Evolutionary conservation across 2,888 invertebrate species (phyloP).

Genomic region (Anorthoa munda): DNA sequence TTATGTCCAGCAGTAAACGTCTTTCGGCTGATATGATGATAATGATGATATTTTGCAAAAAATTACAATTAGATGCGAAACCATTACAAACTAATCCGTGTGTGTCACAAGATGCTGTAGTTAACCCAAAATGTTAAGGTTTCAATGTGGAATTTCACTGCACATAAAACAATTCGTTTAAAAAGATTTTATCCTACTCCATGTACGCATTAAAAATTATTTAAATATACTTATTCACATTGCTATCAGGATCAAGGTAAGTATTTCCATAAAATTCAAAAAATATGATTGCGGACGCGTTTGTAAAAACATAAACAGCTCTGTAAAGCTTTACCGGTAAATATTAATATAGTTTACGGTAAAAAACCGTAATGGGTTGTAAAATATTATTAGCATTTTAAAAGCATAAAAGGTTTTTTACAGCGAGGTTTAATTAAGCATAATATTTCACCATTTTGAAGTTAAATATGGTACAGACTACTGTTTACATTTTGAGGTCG

Average conservation of each 20-base stretch:
- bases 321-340: not conserved
- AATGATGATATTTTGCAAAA: not conserved
- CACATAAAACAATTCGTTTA: not conserved
- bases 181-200: not conserved
- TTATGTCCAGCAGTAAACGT: too few relatives aligned
- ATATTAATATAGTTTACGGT: conserved; percentile 20
- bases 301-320: conserved; percentile 10
- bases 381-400: conserved; percentile 35
- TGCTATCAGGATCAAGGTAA: not conserved
- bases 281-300: not conserved
- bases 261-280: not conserved
- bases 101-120: not conserved
- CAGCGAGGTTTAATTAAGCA: conserved; percentile 34
- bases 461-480: conserved; percentile 24
- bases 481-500: conserved; percentile 28
- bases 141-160: not conserved
- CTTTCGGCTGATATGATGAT: too few relatives aligned
- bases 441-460: conserved; percentile 51
- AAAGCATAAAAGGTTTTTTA: conserved; percentile 47
- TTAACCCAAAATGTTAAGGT: not conserved
- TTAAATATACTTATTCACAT: not conserved
- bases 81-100: not conserved
- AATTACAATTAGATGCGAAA: not conserved
- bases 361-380: conserved; percentile 29
- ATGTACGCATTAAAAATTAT: not conserved